Conservation (phyloP, 2,888 invertebrate species). For the Caenorhabditis uteleia region DNA sequence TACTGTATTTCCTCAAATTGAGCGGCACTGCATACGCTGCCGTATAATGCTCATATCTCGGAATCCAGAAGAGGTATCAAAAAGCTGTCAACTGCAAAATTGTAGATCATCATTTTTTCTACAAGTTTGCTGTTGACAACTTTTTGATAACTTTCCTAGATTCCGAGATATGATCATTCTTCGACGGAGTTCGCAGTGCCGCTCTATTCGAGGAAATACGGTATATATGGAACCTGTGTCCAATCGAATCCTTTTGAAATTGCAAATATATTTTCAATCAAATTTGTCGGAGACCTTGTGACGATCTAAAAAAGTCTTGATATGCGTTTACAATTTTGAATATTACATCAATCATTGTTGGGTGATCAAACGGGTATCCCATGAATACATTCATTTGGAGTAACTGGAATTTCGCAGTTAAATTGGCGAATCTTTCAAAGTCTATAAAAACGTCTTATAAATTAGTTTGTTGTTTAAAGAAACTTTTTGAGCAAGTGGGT, state of each 20-base stretch:
- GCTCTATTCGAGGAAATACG: too few relatives aligned
- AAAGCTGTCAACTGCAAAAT: too few relatives aligned
- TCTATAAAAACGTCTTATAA: slow-evolving; percentile 6
- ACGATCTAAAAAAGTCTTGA: slow-evolving; percentile 27
- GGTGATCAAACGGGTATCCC: slow-evolving; percentile 20
- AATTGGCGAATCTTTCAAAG: slow-evolving; percentile 27
- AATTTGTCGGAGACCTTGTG: slow-evolving; percentile 33
- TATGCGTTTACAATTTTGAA: not conserved
- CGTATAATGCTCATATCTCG: too few relatives aligned
- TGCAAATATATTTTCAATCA: slow-evolving; percentile 37
- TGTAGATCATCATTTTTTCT: too few relatives aligned
- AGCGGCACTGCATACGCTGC: too few relatives aligned
- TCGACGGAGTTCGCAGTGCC: not conserved
- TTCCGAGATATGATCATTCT: not conserved
- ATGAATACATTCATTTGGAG: slow-evolving; percentile 24
- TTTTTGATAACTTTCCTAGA: not conserved
- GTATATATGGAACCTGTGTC: slow-evolving; percentile 32
- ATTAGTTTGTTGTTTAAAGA: not conserved
- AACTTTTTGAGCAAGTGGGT: slow-evolving; percentile 25
- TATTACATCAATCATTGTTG: slow-evolving; percentile 31
- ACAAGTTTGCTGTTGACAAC: too few relatives aligned
- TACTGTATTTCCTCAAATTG: too few relatives aligned
- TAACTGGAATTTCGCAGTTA: slow-evolving; percentile 18
- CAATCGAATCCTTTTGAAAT: slow-evolving; percentile 37
- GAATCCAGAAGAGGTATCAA: too few relatives aligned